phyloP scores from a whole-genome alignment of 2,888 invertebrate genomes.

The Holacanthella duospinosa region DNA sequence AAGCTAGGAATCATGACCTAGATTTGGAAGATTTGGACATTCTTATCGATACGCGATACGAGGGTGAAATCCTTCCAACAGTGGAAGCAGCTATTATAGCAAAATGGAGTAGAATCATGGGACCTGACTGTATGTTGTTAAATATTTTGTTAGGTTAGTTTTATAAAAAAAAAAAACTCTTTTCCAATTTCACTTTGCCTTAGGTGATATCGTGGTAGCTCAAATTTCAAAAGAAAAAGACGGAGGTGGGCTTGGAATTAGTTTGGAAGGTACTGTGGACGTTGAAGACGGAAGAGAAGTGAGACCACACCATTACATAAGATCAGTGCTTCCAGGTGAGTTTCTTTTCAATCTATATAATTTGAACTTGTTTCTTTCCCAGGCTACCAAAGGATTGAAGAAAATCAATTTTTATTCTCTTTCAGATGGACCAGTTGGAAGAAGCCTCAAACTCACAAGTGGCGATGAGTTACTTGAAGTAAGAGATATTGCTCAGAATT shows the following conservation, averaged over 20 bases:
- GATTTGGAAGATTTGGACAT: slow-evolving; percentile 55
- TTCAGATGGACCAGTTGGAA: slow-evolving; percentile 94
- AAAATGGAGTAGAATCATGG: slow-evolving; percentile 72
- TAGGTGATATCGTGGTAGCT: slow-evolving; percentile 70
- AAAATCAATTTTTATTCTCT: slow-evolving; percentile 43
- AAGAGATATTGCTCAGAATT: slow-evolving; percentile 27
- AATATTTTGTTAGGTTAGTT: not conserved
- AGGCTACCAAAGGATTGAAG: too few species aligned
- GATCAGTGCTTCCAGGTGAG: slow-evolving; percentile 57
- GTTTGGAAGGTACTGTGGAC: slow-evolving; percentile 95
- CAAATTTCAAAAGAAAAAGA: slow-evolving; percentile 82
- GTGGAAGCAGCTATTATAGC: slow-evolving; percentile 60
- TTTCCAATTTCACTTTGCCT: not conserved
- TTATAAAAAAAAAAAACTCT: not conserved
- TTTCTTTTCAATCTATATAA: too few species aligned
- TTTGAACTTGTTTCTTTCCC: too few species aligned
- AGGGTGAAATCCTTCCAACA: slow-evolving; percentile 57
- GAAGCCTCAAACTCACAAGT: slow-evolving; percentile 73
- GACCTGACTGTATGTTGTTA: slow-evolving; percentile 50
- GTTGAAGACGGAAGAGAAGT: slow-evolving; percentile 95
- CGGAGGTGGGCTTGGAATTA: slow-evolving; percentile 91
- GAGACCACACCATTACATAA: slow-evolving; percentile 88
- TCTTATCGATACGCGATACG: slow-evolving; percentile 43
- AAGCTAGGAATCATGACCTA: slow-evolving; percentile 52
- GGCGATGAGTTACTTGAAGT: slow-evolving; percentile 87